A percentile compares a stretch with the other conserved stretches of the same genome.
Conservation (phyloP, 2,113 vertebrate species). For the Astur gentilis region DNA sequence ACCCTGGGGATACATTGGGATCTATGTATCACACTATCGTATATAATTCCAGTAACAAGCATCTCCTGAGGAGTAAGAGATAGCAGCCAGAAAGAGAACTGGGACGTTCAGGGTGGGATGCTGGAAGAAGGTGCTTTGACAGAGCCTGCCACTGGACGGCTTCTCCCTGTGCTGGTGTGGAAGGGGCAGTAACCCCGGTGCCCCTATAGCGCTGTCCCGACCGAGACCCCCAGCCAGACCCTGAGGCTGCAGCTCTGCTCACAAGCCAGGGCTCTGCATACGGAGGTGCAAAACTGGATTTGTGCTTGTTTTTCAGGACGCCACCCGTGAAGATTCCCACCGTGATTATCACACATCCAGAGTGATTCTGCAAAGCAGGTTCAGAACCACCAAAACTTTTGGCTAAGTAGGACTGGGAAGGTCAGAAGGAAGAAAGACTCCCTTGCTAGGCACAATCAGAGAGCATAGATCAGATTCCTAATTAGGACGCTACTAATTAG, state of each 20-base stretch:
- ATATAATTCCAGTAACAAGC: background rate
- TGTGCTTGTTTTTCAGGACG: background rate
- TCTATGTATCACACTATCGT: background rate
- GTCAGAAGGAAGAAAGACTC: background rate
- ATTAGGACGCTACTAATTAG: background rate
- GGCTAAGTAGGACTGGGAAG: background rate
- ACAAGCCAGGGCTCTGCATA: background rate
- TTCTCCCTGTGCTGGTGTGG: background rate
- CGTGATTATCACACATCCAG: background rate
- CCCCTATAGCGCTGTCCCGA: rapidly evolving
- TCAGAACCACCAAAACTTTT: background rate
- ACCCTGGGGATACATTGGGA: background rate
- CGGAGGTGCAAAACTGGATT: background rate
- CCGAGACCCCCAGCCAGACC: background rate
- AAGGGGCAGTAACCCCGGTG: background rate
- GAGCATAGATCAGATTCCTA: background rate
- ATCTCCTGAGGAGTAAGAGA: background rate
- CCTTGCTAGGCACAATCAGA: background rate
- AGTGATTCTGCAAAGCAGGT: background rate
- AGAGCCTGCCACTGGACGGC: background rate
- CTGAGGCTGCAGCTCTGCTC: background rate
- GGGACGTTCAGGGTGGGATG: background rate
- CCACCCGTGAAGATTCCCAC: background rate
- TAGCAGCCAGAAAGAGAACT: background rate
- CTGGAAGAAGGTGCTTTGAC: background rate